Conservation (phyloP, 2,113 vertebrate genomes). For the Chrysemys picta region DNA sequence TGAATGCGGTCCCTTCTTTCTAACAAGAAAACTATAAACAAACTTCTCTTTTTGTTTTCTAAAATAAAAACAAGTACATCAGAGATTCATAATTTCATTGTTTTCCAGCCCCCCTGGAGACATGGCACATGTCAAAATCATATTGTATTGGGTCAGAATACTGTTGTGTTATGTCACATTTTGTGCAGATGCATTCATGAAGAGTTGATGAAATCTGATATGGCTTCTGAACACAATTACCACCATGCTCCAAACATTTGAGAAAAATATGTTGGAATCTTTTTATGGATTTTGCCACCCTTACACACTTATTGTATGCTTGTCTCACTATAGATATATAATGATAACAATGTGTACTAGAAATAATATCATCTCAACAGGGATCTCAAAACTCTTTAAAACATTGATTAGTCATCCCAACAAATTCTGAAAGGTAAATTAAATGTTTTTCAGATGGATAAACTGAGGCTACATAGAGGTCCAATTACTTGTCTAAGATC, state of each 20-base stretch:
- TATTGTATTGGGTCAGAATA: not conserved
- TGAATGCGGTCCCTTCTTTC: not conserved
- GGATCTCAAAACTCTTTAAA: not conserved
- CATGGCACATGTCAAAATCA: not conserved
- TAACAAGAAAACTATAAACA: not conserved
- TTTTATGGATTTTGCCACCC: not conserved
- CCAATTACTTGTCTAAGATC: fast-evolving
- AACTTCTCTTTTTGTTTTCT: not conserved
- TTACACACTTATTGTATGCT: too few relatives aligned
- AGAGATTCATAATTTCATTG: not conserved
- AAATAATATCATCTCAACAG: not conserved
- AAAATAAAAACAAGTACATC: not conserved
- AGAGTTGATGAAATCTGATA: not conserved
- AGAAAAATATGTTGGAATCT: not conserved
- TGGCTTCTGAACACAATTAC: not conserved
- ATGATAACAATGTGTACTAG: not conserved
- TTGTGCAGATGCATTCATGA: not conserved
- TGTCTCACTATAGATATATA: not conserved
- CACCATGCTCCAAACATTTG: fast-evolving
- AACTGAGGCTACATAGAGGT: not conserved
- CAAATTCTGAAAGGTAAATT: fast-evolving
- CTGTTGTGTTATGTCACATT: not conserved
- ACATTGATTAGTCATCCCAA: not conserved
- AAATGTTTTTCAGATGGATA: not conserved
- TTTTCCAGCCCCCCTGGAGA: not conserved